phyloP scores from a whole-genome alignment of 2,113 vertebrate species.

The Prietella phreatophila region DNA sequence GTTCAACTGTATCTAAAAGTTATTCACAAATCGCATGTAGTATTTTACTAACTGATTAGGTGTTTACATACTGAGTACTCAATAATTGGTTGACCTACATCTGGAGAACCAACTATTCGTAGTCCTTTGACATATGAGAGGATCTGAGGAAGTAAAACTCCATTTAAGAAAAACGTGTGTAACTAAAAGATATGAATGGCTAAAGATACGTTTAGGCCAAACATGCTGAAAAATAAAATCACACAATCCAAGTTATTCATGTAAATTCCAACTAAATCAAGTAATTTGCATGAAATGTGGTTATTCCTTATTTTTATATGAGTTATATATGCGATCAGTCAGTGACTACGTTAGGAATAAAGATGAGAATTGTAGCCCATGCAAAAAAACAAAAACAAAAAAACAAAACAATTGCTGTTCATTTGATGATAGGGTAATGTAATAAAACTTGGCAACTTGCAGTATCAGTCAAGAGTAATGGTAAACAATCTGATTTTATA shows the following conservation, averaged over 20 bases:
- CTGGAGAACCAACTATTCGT: background rate
- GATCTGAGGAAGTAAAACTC: background rate
- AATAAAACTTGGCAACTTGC: background rate
- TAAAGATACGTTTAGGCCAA: background rate
- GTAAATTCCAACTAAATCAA: background rate
- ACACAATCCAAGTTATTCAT: background rate
- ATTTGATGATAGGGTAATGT: background rate
- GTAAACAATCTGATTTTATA: background rate
- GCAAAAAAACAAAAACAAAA: background rate
- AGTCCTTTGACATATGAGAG: background rate
- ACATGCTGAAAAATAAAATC: background rate
- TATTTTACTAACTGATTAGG: background rate
- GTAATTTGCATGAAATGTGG: background rate
- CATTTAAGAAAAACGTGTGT: background rate
- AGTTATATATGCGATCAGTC: background rate
- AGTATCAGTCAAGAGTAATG: background rate
- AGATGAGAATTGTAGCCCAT: background rate
- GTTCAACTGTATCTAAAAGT: background rate
- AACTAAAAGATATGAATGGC: background rate
- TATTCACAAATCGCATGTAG: background rate
- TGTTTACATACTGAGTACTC: background rate
- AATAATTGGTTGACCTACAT: background rate
- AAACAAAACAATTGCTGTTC: background rate
- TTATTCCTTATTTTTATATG: background rate
- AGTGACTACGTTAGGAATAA: background rate